Conservation (phyloP, 2,113 vertebrate genomes). For the Marmota monax region DNA sequence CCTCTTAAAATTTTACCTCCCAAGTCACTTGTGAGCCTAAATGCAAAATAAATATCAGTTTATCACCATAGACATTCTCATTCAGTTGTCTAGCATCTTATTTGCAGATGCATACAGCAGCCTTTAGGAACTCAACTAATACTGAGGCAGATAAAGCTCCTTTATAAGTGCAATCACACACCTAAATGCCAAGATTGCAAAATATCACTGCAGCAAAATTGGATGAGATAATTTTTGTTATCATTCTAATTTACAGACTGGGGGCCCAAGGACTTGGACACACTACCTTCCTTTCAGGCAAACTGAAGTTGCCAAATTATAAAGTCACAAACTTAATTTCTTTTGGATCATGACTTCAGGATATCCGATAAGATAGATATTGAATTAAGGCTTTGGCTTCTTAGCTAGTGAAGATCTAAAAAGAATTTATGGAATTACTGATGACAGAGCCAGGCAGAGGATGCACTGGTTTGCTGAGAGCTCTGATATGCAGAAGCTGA, state of each 20-base stretch:
- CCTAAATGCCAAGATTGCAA: not conserved
- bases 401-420: not conserved
- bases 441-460: not conserved
- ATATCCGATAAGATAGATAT: not conserved
- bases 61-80: not conserved
- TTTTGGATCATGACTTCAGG: not conserved
- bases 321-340: conserved; percentile 33
- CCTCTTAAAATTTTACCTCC: not conserved
- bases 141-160: not conserved
- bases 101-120: not conserved
- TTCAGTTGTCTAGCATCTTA: not conserved
- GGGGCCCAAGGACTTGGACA: not conserved
- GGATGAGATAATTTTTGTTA: not conserved
- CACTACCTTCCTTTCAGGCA: not conserved
- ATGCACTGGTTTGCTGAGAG: not conserved
- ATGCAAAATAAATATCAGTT: not conserved
- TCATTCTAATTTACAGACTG: not conserved
- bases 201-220: not conserved
- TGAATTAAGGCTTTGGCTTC: conserved; percentile 23
- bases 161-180: not conserved
- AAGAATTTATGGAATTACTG: not conserved
- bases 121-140: not conserved
- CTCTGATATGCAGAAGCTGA: not conserved
- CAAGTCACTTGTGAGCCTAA: not conserved
- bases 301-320: not conserved